phyloP scores from a whole-genome alignment of 2,888 invertebrate genomes.

The Lasioglossum villosulum region DNA sequence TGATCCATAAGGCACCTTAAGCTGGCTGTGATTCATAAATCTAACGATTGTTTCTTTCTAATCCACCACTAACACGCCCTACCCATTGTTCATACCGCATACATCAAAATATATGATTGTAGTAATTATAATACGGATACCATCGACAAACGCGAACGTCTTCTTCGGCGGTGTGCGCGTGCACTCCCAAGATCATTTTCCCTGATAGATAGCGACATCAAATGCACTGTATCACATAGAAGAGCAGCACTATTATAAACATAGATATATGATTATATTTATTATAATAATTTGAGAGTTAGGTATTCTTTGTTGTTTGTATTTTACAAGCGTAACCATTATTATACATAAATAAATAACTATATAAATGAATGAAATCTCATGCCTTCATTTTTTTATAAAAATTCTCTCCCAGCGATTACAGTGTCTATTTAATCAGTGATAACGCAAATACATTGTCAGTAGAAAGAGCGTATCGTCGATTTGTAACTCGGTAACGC shows the following conservation, averaged over 20 bases:
- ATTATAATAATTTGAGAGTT: constrained; percentile 84
- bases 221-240: constrained; percentile 81
- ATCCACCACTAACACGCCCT: constrained; percentile 35
- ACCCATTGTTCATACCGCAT: constrained; percentile 43
- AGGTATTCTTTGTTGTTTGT: constrained; percentile 84
- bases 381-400: constrained; percentile 27
- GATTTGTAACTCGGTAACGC: constrained; percentile 91
- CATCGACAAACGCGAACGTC: constrained; percentile 51
- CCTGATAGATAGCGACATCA: constrained; percentile 79
- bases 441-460: constrained; percentile 90
- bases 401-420: constrained; percentile 19
- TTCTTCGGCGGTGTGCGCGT: constrained; percentile 65
- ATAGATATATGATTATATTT: constrained; percentile 84
- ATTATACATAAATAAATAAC: constrained; percentile 83
- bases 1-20: constrained; percentile 63
- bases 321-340: constrained; percentile 84
- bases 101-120: constrained; percentile 47
- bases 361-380: constrained; percentile 78
- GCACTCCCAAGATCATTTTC: constrained; percentile 79
- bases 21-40: constrained; percentile 70
- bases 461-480: constrained; percentile 94
- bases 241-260: constrained; percentile 82
- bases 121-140: constrained; percentile 48
- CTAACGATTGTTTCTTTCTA: constrained; percentile 54
- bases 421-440: constrained; percentile 77